Evolutionary conservation across 2,888 invertebrate species (phyloP), one percentile per base, ranked within the genome.

Genomic region (Lochmaea capreae): DNA sequence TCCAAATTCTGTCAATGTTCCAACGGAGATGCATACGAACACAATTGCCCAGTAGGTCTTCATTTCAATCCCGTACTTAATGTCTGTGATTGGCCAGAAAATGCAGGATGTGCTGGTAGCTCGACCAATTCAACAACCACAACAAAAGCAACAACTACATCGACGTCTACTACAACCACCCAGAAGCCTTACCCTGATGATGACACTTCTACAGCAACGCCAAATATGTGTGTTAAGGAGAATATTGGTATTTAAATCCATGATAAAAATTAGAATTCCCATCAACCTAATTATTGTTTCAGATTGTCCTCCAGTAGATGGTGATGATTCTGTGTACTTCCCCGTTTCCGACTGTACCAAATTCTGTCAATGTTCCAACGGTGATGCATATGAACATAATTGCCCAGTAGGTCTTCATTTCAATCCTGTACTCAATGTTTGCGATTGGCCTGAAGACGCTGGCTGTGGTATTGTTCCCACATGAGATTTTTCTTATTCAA

Each of bases 301-400:
- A 69, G 65, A 18, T 63, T 78, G 76, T 59, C 76, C 78, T 18
- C 43, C 57, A 12, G 65, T 75, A 3, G 78, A 76, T 65, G 74
- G 75, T 14, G 26, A 59, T 22, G 58, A 72, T 42, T 73, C 76
- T 1, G 75, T 78, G 11, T 78, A 78, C 63, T 67, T 54, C 49
- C 58, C 76, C 12, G 63, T 72, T 33, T 42, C 42, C 62, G 62
- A 78, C 46, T 78, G 77, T n/a, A 61, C 73, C 3, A 73, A 78
- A 42, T 78, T 77, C 59, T 78, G 75, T 43, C 74, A 78, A 43
- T 78, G 78, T 65, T 75, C 76, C 14, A 78, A 76, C 18, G 78
- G 78, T 4, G 63, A 14, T 3, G 68, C 76, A 33, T 74, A 72
- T 18, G 26, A 75, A 22, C 69, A 71, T 59, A n/a, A 71, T 14